These are phyloP conservation scores for Drosophila rubida DNA, from an alignment of 2,888 invertebrate species.

Conservation along the genomic window DNA sequence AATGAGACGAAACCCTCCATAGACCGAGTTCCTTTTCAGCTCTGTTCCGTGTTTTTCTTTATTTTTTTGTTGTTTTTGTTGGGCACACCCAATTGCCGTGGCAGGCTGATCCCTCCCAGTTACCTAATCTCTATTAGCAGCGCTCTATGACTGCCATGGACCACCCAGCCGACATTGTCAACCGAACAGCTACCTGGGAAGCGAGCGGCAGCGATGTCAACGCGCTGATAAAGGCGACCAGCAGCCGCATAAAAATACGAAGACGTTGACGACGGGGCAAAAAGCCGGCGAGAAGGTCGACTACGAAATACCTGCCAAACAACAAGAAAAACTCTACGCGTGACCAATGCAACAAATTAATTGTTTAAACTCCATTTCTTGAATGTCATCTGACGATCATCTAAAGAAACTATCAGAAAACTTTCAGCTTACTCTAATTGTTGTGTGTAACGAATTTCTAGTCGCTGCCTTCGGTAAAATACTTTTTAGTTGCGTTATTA, in stretches of 20 bases:
- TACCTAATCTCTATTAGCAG: constrained; percentile 70
- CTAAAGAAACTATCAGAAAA: too few species aligned
- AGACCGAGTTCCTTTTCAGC: background rate
- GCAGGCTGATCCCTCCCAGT: constrained; percentile 15
- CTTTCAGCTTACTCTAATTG: too few species aligned
- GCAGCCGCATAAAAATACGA: constrained; percentile 41
- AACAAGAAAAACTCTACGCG: background rate
- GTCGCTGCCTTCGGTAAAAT: too few species aligned
- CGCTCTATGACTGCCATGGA: constrained; percentile 63
- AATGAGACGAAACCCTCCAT: background rate
- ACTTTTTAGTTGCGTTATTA: too few species aligned
- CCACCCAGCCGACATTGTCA: constrained; percentile 73
- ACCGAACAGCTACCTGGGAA: constrained; percentile 59
- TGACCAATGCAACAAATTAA: too few species aligned
- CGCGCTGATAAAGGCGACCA: constrained; percentile 65
- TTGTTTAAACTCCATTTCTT: too few species aligned
- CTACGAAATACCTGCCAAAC: background rate
- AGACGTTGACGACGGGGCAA: background rate
- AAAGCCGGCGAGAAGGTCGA: background rate
- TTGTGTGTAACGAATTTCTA: too few species aligned
- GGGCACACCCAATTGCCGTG: constrained; percentile 31
- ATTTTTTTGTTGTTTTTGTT: background rate
- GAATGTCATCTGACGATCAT: too few species aligned
- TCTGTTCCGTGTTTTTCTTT: background rate
- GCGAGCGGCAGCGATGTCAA: constrained; percentile 63